phyloP scores from a whole-genome alignment of 2,888 invertebrate genomes.

The Agrochola circellaris region DNA sequence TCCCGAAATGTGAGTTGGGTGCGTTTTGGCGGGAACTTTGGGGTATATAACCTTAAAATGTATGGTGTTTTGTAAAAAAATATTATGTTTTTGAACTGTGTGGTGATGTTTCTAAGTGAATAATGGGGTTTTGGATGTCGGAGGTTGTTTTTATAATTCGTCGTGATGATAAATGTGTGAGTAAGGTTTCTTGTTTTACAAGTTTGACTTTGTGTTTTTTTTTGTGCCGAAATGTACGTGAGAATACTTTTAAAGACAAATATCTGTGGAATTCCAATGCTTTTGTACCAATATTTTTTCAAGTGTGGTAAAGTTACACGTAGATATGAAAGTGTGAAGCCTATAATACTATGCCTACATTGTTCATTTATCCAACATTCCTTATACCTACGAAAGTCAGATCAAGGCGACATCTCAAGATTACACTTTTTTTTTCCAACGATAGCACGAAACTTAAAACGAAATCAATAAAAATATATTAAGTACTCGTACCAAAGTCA shows the following conservation, averaged over 20 bases:
- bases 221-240: constrained; percentile 20
- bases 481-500: constrained; percentile 1
- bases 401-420: constrained; percentile 17
- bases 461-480: constrained; percentile 28
- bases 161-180: constrained; percentile 87
- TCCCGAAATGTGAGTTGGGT: constrained; percentile 75
- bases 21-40: constrained; percentile 84
- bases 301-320: neutral
- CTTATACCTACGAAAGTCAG: constrained; percentile 3
- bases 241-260: constrained; percentile 1
- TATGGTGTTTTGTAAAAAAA: constrained; percentile 61
- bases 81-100: constrained; percentile 38
- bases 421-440: constrained; percentile 26
- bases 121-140: constrained; percentile 78
- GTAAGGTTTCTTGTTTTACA: constrained; percentile 62
- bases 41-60: constrained; percentile 49
- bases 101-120: constrained; percentile 71
- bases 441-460: constrained; percentile 4
- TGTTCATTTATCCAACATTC: constrained; percentile 25
- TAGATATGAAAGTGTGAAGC: constrained; percentile 4
- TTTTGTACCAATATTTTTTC: neutral
- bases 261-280: constrained; percentile 10
- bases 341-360: neutral
- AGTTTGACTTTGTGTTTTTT: constrained; percentile 8
- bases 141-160: constrained; percentile 76